These are phyloP conservation scores for Enteromius anoplus DNA, from an alignment of 2,797 vertebrate genomes.

Conservation along the genomic window DNA sequence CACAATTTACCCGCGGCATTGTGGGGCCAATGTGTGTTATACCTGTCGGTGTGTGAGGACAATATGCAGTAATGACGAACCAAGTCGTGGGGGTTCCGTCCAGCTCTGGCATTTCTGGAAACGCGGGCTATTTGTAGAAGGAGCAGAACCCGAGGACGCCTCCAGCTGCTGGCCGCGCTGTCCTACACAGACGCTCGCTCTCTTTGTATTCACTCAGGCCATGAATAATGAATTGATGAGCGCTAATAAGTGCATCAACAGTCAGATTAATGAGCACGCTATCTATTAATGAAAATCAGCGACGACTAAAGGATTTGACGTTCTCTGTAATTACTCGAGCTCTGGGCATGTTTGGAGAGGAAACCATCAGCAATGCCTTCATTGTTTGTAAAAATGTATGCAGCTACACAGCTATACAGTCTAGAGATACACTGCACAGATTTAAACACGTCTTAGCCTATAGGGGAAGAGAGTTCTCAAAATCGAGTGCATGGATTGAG, in stretches of 20 bases:
- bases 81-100: background rate
- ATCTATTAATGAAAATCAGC: slow-evolving; percentile 60
- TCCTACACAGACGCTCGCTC: slow-evolving; percentile 36
- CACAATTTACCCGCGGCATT: slow-evolving; percentile 61
- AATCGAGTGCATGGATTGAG: background rate
- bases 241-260: slow-evolving; percentile 71
- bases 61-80: slow-evolving; percentile 6
- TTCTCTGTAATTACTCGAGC: slow-evolving; percentile 50
- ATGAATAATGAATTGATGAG: slow-evolving; percentile 75
- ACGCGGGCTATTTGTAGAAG: slow-evolving; percentile 21
- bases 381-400: slow-evolving; percentile 5
- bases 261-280: slow-evolving; percentile 64
- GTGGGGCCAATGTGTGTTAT: slow-evolving; percentile 16
- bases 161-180: slow-evolving; percentile 12
- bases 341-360: slow-evolving; percentile 29
- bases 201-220: slow-evolving; percentile 68
- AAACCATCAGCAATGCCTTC: slow-evolving; percentile 19
- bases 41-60: slow-evolving; percentile 5
- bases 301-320: slow-evolving; percentile 54
- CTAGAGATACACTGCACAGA: background rate
- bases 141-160: slow-evolving; percentile 1
- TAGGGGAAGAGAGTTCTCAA: background rate
- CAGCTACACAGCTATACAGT: background rate
- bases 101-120: slow-evolving; percentile 6
- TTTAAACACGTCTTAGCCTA: background rate